Evolutionary conservation across 2,797 vertebrate genomes (phyloP).

Genomic region (Danio jaintianensis): DNA sequence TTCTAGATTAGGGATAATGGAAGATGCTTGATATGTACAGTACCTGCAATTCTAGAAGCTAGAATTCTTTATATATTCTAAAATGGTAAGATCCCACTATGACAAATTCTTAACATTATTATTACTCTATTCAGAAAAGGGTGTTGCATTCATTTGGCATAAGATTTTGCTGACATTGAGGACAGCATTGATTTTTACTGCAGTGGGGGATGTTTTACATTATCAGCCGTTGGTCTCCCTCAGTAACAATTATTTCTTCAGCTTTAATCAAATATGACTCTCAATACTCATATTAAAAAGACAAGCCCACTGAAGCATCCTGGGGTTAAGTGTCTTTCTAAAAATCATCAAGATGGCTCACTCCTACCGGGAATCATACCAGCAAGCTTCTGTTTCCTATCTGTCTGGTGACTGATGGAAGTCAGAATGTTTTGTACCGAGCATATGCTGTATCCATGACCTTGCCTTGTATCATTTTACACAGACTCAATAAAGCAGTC

Average conservation of each 20-base stretch:
- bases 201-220: background rate
- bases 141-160: too few relatives aligned
- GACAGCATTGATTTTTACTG: background rate
- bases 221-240: background rate
- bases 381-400: background rate
- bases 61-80: background rate
- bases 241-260: background rate
- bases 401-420: background rate
- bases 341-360: background rate
- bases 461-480: conserved; percentile 49
- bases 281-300: background rate
- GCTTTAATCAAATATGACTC: background rate
- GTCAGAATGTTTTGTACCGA: conserved; percentile 9
- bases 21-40: too few relatives aligned
- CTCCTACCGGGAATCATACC: background rate
- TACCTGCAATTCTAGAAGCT: too few relatives aligned
- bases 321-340: background rate
- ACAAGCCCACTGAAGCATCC: background rate
- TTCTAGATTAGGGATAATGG: too few relatives aligned
- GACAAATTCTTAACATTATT: background rate
- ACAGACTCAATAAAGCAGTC: conserved; percentile 43
- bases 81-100: background rate
- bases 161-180: background rate
- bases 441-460: conserved; percentile 41
- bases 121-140: background rate